Percentiles rank a stretch among this genome's conserved stretches.
phyloP scores from a whole-genome alignment of 2,113 vertebrate genomes.

The Poeciliopsis prolifica region DNA sequence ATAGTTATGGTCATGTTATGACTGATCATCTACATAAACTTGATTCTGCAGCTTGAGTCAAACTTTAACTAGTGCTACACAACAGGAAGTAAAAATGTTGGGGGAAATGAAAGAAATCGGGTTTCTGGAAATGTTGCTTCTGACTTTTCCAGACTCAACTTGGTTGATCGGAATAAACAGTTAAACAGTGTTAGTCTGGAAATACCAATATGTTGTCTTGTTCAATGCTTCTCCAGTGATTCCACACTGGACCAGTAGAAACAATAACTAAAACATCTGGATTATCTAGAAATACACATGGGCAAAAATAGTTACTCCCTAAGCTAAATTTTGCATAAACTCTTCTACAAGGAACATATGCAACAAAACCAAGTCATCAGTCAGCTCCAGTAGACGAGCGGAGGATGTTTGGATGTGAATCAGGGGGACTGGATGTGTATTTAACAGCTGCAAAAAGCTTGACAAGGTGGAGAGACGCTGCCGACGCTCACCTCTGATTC shows the following conservation, averaged over 20 bases:
- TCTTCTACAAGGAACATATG: neutral
- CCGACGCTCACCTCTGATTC: slow-evolving; percentile 87
- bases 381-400: neutral
- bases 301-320: neutral
- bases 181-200: too few species aligned
- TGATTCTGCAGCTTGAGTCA: too few species aligned
- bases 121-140: neutral
- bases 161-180: too few species aligned
- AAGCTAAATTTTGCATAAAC: neutral
- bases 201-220: too few species aligned
- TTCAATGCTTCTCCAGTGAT: too few species aligned
- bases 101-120: neutral
- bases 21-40: too few species aligned
- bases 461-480: slow-evolving; percentile 24
- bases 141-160: too few species aligned
- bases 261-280: neutral
- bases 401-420: slow-evolving; percentile 16
- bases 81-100: too few species aligned
- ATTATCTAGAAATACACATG: too few species aligned
- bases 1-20: too few species aligned
- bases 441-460: slow-evolving; percentile 12
- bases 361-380: neutral
- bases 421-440: neutral
- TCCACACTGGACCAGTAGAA: neutral
- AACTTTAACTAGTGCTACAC: too few species aligned